phyloP scores from a whole-genome alignment of 2,888 invertebrate species.

The Eristalis intricaria region DNA sequence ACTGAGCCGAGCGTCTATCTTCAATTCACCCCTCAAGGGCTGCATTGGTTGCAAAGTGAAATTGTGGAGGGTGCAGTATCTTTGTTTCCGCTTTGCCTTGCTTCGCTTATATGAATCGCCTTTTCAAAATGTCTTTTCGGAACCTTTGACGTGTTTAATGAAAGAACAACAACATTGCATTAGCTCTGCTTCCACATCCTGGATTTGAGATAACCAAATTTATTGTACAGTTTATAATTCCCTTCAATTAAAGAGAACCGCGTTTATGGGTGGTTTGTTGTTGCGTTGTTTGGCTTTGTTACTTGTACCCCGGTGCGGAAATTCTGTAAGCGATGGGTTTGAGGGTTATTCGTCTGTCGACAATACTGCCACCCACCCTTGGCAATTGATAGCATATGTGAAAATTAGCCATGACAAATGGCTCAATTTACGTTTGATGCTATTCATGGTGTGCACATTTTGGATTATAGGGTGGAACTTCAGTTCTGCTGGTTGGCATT shows the following conservation, averaged over 20 bases:
- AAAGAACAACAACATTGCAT: slow-evolving; percentile 72
- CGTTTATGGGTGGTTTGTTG: slow-evolving; percentile 71
- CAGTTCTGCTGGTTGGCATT: slow-evolving; percentile 17
- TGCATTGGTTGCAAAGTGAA: slow-evolving; percentile 36
- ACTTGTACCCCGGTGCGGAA: slow-evolving; percentile 43
- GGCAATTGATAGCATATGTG: slow-evolving; percentile 81
- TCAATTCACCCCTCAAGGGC: slow-evolving; percentile 40
- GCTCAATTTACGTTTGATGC: slow-evolving; percentile 80
- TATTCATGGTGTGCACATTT: slow-evolving; percentile 34
- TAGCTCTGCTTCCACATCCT: slow-evolving; percentile 57
- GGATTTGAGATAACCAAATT: slow-evolving; percentile 65
- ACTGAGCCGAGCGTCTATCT: slow-evolving; percentile 40
- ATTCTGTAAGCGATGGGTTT: slow-evolving; percentile 28
- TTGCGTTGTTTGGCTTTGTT: slow-evolving; percentile 66
- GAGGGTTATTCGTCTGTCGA: slow-evolving; percentile 43
- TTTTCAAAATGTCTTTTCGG: slow-evolving; percentile 46
- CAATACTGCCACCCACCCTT: slow-evolving; percentile 44
- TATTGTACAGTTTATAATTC: slow-evolving; percentile 68
- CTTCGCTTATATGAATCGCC: slow-evolving; percentile 43
- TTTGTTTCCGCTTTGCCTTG: slow-evolving; percentile 44
- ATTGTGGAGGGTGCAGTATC: slow-evolving; percentile 51
- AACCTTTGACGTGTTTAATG: slow-evolving; percentile 69
- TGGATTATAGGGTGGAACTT: slow-evolving; percentile 35
- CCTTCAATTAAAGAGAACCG: slow-evolving; percentile 64
- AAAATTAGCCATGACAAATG: slow-evolving; percentile 82